Evolutionary conservation across 2,888 invertebrate genomes (phyloP), one percentile per base, ranked within the genome.

Genomic region (Myopa testacea): DNA sequence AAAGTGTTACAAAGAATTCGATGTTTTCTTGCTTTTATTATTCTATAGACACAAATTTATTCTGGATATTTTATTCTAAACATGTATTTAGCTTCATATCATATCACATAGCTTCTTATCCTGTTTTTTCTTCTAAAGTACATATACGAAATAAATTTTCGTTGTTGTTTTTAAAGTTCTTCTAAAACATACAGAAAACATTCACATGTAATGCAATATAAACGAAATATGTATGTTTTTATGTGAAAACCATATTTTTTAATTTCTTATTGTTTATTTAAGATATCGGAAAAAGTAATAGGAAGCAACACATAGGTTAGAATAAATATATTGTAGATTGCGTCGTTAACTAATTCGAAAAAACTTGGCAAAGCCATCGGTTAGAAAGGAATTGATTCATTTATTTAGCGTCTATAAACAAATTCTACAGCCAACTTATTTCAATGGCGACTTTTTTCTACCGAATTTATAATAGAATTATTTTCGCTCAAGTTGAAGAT

Each of bases 401-500:
- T 40, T 19, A 34, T 65, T 74, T 63, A 63, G 63, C 74, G 74
- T 74, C 63, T 73, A 37, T 74, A 74, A 74, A 63, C 74, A 74
- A 74, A 63, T 7, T 34, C 50, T 14, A 10, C 52, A 50, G 63
- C 74, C 63, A 63, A 74, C n/a, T 50, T 7, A 62, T 50, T 74
- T 74, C 74, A 74, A 74, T 74, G 74, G 74, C 74, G 63, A 74
- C 74, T 52, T 70, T 70, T 68, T 52, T 70, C 38, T 8, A 4
- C 70, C 52, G 52, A 70, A 70, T 52, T 70, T 70, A 63, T 63
- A 63, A 74, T 50, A 19, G 16, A 74, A 73, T 62, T 73, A 73
- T 74, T 74, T 74, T 50, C 72, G 65, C 63, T 63, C 74, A 74
- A 74, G 74, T 74, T 74, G 63, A 74, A 71, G 71, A 52, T 71